These are phyloP conservation scores for Melinaea menophilus DNA, from an alignment of 2,888 invertebrate species.

Conservation along the genomic window DNA sequence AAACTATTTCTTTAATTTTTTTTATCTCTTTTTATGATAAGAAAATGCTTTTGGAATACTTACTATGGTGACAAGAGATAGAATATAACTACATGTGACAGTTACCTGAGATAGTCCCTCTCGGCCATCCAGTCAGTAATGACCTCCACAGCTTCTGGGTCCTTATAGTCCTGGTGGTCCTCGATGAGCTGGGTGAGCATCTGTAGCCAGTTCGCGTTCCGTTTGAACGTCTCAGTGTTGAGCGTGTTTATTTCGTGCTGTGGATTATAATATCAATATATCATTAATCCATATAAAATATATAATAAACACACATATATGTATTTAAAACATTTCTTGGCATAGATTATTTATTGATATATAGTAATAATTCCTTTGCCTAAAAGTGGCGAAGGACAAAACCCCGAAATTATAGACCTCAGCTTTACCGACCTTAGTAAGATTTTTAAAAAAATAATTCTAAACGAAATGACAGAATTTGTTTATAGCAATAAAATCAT, in stretches of 20 bases:
- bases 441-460: too few species aligned
- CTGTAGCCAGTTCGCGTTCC: conserved; percentile 93
- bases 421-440: too few species aligned
- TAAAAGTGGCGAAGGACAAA: too few species aligned
- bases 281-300: background rate
- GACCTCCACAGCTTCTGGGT: conserved; percentile 81
- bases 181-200: conserved; percentile 94
- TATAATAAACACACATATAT: background rate
- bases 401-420: too few species aligned
- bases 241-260: conserved; percentile 95
- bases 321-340: too few species aligned
- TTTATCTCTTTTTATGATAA: too few species aligned
- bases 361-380: too few species aligned
- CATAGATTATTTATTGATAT: too few species aligned
- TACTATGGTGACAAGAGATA: too few species aligned
- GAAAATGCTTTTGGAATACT: too few species aligned
- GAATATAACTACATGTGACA: background rate
- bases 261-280: conserved; percentile 19
- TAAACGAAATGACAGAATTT: too few species aligned
- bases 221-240: conserved; percentile 89
- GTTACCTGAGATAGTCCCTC: conserved; percentile 85
- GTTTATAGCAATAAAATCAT: too few species aligned
- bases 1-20: background rate
- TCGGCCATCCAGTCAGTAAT: conserved; percentile 89
- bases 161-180: conserved; percentile 89